Conservation (phyloP, 2,888 invertebrate genomes). For the Cyclophora albipunctata region DNA sequence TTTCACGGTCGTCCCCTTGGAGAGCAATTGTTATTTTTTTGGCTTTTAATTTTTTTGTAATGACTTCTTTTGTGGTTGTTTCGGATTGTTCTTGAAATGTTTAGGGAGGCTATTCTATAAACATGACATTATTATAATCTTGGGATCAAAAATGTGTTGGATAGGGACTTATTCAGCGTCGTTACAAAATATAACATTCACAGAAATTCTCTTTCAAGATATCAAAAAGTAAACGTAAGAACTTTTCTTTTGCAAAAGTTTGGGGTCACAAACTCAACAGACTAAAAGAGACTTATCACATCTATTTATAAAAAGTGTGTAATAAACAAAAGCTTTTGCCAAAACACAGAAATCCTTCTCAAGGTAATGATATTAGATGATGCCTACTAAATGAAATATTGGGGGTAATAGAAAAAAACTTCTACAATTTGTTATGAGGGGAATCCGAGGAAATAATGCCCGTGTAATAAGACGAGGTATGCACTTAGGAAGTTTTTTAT, state of each 20-base stretch:
- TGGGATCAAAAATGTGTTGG: too few species aligned
- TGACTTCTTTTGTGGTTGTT: not conserved
- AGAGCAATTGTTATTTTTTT: too few species aligned
- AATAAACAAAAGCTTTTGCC: not conserved
- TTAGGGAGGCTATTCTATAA: not conserved
- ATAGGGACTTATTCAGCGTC: not conserved
- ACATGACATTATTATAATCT: not conserved
- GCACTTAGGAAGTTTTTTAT: conserved; percentile 20
- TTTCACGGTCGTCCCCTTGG: conserved; percentile 2
- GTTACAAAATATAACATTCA: not conserved
- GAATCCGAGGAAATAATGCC: conserved; percentile 14
- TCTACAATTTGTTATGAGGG: conserved; percentile 19
- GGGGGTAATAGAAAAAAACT: conserved; percentile 28
- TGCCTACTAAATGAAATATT: conserved; percentile 27
- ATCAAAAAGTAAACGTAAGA: too few species aligned
- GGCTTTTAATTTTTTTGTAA: too few species aligned
- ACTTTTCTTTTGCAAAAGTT: too few species aligned
- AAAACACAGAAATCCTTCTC: conserved; percentile 20
- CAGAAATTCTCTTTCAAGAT: not conserved
- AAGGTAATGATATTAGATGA: conserved; percentile 25
- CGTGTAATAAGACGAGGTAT: conserved; percentile 21
- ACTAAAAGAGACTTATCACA: not conserved
- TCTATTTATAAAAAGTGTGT: not conserved
- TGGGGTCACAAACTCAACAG: too few species aligned
- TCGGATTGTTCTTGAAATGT: conserved; percentile 1